Evolutionary conservation across 2,797 vertebrate species (phyloP), one percentile per base, ranked within the genome.

Genomic region (Pampus argenteus): DNA sequence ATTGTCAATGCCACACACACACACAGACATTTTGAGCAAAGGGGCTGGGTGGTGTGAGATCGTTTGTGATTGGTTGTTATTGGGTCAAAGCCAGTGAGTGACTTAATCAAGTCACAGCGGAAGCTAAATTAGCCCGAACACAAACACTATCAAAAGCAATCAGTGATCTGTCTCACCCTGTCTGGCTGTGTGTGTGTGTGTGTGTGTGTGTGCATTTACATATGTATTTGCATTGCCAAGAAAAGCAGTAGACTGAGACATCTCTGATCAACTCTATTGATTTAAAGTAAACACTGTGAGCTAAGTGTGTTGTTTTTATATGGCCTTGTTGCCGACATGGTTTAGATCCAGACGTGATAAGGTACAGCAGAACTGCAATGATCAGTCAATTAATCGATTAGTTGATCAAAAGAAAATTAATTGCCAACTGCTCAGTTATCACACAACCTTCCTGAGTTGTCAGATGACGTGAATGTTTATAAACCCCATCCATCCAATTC

Each of bases 61-160:
- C 78, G 61, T 68, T 65, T 74, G 18, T 76, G 81, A 89, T 79
- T 83, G 67, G 78, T 48, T 74, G 61, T 83, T 82, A 76, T 83
- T 88, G 82, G 74, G 88, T 84, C 58, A 84, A 80, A 82, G 75
- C 79, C 81, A 86, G 76, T 42, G 54, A 81, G 52, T 63, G 70
- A 75, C 83, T 84, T 76, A 84, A 91, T 91, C 84, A 92, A 59
- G 81, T 57, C 6, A 34, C 74, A 64, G 82, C 92, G 88, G 82
- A 89, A 84, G 77, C 55, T 66, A 66, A 86, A 88, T 91, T 69
- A 87, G 66, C 45, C 69, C 25, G 13, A 84, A 85, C 73, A 79
- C 67, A 86, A 89, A 83, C 81, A 82, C 34, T 69, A 86, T 79
- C 74, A 78, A 51, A 51, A 79, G 66, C 70, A 86, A 81, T 89